Conservation (phyloP, 1,140 invertebrate genomes). For the fruit fly (Drosophila melanogaster) region DNA sequence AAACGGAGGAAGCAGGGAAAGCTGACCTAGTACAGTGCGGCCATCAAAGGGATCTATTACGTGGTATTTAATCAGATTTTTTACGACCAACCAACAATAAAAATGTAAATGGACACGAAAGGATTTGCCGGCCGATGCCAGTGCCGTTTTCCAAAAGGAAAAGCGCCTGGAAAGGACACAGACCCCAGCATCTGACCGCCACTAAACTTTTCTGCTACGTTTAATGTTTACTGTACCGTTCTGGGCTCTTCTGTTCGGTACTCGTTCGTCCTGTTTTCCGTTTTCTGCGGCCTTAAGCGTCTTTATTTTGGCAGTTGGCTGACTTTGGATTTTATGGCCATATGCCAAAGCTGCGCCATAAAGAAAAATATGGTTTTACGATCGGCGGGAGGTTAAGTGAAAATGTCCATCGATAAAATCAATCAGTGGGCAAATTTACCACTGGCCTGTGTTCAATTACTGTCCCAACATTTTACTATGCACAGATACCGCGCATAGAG, state of each 20-base stretch:
- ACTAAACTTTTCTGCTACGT: conserved; percentile 66
- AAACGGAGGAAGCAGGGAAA: not conserved
- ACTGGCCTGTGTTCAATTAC: conserved; percentile 42
- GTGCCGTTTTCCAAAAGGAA: not conserved
- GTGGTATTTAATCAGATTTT: conserved; percentile 83
- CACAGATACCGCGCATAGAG: not conserved
- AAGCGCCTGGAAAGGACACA: not conserved
- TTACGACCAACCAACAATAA: conserved; percentile 77
- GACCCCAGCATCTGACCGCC: conserved; percentile 5
- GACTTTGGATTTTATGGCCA: conserved; percentile 64
- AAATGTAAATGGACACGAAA: conserved; percentile 81
- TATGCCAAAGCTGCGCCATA: conserved; percentile 64
- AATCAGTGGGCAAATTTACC: conserved; percentile 53
- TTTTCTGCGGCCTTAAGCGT: conserved; percentile 43
- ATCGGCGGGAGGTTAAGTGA: conserved; percentile 20
- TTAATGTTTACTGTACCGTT: conserved; percentile 56
- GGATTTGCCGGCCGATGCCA: conserved; percentile 48
- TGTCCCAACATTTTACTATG: conserved; percentile 47
- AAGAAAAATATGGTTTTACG: conserved; percentile 72
- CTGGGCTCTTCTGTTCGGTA: conserved; percentile 9
- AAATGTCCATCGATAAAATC: conserved; percentile 60
- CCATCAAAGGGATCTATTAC: conserved; percentile 75
- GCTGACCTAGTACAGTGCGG: conserved; percentile 1
- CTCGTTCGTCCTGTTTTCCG: conserved; percentile 3
- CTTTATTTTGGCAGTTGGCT: conserved; percentile 36